A percentile compares a stretch with the other conserved stretches of the same genome.
Evolutionary conservation across 2,888 invertebrate species (phyloP).

Genomic region (Scelioninae gen. 1): DNA sequence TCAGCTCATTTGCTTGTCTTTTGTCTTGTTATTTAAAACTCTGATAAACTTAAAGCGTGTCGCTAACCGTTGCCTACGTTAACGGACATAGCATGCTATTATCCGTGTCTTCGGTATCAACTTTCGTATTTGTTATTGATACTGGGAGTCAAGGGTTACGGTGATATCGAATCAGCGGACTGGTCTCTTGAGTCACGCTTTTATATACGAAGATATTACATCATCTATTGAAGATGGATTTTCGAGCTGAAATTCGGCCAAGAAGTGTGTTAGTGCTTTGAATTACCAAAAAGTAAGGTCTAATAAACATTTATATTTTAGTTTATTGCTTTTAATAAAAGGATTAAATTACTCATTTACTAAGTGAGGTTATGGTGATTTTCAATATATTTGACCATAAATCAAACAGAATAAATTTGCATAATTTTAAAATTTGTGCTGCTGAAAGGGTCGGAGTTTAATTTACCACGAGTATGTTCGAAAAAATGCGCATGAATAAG

Average conservation of each 20-base stretch:
- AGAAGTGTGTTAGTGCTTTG: too few species aligned
- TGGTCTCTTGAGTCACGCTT: neutral
- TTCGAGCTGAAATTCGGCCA: neutral
- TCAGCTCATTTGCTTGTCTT: slow-evolving; percentile 37
- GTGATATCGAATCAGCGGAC: neutral
- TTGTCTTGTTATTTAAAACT: slow-evolving; percentile 32
- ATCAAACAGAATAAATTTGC: too few species aligned
- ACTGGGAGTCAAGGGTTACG: neutral
- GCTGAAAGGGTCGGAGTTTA: too few species aligned
- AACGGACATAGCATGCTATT: slow-evolving; percentile 9
- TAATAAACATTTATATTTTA: too few species aligned
- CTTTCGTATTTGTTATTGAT: slow-evolving; percentile 11
- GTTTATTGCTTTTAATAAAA: too few species aligned
- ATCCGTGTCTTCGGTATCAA: neutral
- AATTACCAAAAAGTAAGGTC: too few species aligned
- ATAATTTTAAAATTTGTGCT: too few species aligned
- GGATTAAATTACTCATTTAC: too few species aligned
- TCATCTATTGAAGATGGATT: neutral
- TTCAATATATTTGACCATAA: too few species aligned
- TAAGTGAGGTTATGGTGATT: too few species aligned
- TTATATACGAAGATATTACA: neutral
- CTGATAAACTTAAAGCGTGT: slow-evolving; percentile 16
- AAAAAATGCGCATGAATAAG: too few species aligned
- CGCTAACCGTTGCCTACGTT: slow-evolving; percentile 19
- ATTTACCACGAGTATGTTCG: too few species aligned